A percentile compares a stretch with the other conserved stretches of the same genome.
Evolutionary conservation across 2,113 vertebrate genomes (phyloP).

Genomic region (Tretioscincus oriximinensis): DNA sequence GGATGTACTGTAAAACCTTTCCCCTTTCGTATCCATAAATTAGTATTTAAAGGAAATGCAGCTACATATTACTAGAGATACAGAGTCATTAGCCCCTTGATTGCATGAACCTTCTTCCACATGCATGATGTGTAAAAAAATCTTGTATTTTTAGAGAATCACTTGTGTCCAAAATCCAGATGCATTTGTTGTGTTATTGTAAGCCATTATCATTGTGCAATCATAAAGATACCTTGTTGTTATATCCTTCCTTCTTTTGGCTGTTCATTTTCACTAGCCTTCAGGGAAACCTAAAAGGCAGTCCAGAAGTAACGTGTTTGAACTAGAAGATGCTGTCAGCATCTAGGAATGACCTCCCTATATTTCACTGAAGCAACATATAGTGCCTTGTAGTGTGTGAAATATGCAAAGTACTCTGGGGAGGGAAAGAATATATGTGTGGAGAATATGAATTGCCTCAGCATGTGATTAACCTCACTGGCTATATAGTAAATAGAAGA

Average conservation of each 20-base stretch:
- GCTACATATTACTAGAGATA: neutral
- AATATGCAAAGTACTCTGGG: conserved; percentile 64
- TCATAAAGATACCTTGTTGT: neutral
- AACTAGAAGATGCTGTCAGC: neutral
- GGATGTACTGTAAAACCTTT: neutral
- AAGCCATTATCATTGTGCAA: neutral
- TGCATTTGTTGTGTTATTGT: neutral
- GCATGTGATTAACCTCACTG: conserved; percentile 69
- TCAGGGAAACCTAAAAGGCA: conserved; percentile 17
- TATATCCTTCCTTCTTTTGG: neutral
- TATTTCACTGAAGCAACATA: conserved; percentile 14
- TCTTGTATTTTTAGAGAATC: conserved; percentile 29
- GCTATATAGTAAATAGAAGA: conserved; percentile 73
- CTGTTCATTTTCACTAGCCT: conserved; percentile 30
- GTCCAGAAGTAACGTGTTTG: conserved; percentile 30
- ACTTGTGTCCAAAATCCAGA: neutral
- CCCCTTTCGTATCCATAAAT: neutral
- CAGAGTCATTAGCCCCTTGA: neutral
- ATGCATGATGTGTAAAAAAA: too few relatives aligned
- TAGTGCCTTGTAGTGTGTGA: conserved; percentile 48
- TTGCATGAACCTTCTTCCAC: too few relatives aligned
- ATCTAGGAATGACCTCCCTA: conserved; percentile 19
- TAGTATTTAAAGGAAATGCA: neutral
- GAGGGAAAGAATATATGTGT: conserved; percentile 59
- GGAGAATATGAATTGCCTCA: conserved; percentile 63